phyloP scores from a whole-genome alignment of 2,888 invertebrate genomes.

The Cheiracanthium punctorium region DNA sequence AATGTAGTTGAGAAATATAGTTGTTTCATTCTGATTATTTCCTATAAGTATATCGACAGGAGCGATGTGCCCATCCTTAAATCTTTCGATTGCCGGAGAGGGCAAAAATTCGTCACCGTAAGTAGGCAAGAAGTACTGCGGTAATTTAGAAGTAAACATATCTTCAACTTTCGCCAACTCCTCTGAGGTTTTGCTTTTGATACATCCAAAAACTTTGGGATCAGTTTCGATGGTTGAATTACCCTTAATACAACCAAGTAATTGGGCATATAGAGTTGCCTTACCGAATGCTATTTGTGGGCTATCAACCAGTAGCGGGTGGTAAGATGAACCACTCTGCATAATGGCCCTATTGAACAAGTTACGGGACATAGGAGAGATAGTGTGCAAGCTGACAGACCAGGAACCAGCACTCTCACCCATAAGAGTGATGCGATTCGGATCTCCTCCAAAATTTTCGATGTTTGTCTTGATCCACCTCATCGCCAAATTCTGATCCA shows the following conservation, averaged over 20 bases:
- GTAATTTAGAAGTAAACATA: conserved; percentile 71
- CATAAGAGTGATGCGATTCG: conserved; percentile 74
- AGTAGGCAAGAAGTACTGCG: conserved; percentile 71
- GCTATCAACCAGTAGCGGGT: background rate
- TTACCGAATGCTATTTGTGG: background rate
- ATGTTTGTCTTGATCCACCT: conserved; percentile 74
- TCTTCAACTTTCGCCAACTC: conserved; percentile 66
- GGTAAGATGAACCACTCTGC: conserved; percentile 73
- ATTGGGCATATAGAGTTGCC: conserved; percentile 11
- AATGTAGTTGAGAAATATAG: conserved; percentile 48
- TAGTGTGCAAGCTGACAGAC: conserved; percentile 71
- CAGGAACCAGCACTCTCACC: conserved; percentile 74
- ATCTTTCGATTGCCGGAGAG: conserved; percentile 23
- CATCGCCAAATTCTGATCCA: conserved; percentile 74
- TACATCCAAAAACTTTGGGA: conserved; percentile 57
- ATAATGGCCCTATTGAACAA: conserved; percentile 73
- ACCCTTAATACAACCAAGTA: conserved; percentile 29
- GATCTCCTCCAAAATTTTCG: conserved; percentile 74
- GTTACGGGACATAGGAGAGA: conserved; percentile 64
- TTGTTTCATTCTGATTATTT: conserved; percentile 46
- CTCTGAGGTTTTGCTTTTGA: conserved; percentile 59
- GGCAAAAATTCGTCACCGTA: conserved; percentile 57
- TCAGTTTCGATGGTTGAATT: background rate
- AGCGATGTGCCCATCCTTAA: conserved; percentile 31
- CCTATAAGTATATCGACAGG: conserved; percentile 55